Conservation (phyloP, 2,888 invertebrate genomes). For the Plagiodera versicolora region DNA sequence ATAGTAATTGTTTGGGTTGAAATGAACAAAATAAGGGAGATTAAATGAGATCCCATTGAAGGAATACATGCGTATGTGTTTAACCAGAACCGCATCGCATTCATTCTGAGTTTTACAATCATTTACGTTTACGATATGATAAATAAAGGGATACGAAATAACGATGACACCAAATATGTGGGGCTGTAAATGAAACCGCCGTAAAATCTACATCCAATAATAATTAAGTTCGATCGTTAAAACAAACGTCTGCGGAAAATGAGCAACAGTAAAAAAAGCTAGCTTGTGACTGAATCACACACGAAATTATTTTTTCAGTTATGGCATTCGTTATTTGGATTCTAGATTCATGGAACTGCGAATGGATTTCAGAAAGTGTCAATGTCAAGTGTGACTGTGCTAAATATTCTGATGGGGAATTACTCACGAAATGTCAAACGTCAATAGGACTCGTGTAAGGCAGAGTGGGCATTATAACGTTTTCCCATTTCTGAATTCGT, state of each 20-base stretch:
- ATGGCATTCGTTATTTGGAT: too few relatives aligned
- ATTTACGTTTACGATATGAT: constrained; percentile 43
- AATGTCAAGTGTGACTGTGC: too few relatives aligned
- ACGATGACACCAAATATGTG: constrained; percentile 39
- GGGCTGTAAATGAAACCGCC: constrained; percentile 40
- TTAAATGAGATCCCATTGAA: background rate
- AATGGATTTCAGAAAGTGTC: too few relatives aligned
- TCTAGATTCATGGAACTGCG: too few relatives aligned
- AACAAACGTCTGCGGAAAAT: constrained; percentile 34
- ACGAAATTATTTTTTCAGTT: background rate
- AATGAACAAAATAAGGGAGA: too few relatives aligned
- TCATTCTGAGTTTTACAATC: constrained; percentile 43
- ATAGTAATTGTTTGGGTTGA: too few relatives aligned
- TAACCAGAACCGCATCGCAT: constrained; percentile 39
- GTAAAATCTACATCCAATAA: constrained; percentile 39
- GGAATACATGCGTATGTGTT: constrained; percentile 23
- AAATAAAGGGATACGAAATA: constrained; percentile 42
- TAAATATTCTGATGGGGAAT: too few relatives aligned
- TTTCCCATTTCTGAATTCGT: constrained; percentile 21
- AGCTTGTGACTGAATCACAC: background rate
- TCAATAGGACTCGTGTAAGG: too few relatives aligned
- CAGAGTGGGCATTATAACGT: constrained; percentile 7
- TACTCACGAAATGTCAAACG: too few relatives aligned
- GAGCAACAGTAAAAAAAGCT: background rate
- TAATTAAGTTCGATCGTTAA: constrained; percentile 43